Percentiles rank a stretch among this genome's conserved stretches.
These are phyloP conservation scores for Acanthochromis polyacanthus DNA, from an alignment of 2,113 vertebrate species.

Conservation along the genomic window DNA sequence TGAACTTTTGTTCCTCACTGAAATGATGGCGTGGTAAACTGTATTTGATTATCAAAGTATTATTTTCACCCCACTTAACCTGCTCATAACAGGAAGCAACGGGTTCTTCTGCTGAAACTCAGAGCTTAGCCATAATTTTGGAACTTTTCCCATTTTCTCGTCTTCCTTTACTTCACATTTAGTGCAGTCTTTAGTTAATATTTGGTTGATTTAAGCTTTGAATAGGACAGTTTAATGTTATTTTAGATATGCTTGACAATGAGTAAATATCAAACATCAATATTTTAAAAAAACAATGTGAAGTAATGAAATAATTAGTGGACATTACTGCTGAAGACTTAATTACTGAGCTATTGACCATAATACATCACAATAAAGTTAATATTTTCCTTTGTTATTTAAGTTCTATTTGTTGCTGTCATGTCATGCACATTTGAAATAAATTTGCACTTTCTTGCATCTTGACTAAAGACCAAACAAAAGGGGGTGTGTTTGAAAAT, in stretches of 20 bases:
- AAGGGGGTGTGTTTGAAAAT: conserved; percentile 9
- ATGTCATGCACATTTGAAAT: background rate
- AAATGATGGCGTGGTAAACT: conserved; percentile 75
- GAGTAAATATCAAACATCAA: background rate
- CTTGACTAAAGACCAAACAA: background rate
- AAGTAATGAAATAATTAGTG: background rate
- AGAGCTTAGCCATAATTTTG: conserved; percentile 35
- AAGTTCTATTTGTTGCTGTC: background rate
- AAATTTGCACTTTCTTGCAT: background rate
- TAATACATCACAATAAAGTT: background rate
- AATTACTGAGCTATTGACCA: background rate
- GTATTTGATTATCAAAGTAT: conserved; percentile 79
- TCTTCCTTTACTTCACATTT: conserved; percentile 15
- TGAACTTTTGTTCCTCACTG: conserved; percentile 66
- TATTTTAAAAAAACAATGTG: background rate
- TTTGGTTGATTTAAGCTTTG: conserved; percentile 7
- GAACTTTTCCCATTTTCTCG: conserved; percentile 23
- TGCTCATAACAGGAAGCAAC: conserved; percentile 65
- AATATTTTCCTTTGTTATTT: background rate
- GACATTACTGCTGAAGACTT: background rate
- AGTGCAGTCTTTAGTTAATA: background rate
- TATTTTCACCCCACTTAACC: conserved; percentile 81
- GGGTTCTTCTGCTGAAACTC: conserved; percentile 37
- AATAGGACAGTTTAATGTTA: background rate
- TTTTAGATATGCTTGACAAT: background rate